phyloP scores from a whole-genome alignment of 2,888 invertebrate species.

The Listrodromus nycthemerus region DNA sequence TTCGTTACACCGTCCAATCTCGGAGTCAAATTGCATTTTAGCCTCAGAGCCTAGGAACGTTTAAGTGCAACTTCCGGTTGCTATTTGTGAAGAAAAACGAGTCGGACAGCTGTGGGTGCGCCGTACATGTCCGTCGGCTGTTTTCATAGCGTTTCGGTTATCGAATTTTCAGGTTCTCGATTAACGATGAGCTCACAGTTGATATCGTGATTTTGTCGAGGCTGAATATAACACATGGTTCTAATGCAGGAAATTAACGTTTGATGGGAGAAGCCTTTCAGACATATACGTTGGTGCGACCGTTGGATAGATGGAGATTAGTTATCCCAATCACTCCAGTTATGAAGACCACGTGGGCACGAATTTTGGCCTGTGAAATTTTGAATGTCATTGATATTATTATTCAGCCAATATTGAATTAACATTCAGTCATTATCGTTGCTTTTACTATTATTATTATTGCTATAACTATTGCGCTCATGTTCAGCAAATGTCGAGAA shows the following conservation, averaged over 20 bases:
- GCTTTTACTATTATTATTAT: too few relatives aligned
- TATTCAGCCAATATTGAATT: too few relatives aligned
- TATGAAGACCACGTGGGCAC: not conserved
- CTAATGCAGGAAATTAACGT: conserved; percentile 12
- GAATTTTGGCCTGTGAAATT: not conserved
- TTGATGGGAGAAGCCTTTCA: conserved; percentile 6
- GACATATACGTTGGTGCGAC: not conserved
- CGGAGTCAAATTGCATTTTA: not conserved
- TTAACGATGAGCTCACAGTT: not conserved
- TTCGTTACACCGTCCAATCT: too few relatives aligned
- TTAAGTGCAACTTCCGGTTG: not conserved
- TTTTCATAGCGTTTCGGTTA: conserved; percentile 1
- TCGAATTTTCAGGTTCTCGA: not conserved
- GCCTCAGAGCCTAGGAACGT: not conserved
- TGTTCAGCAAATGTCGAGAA: too few relatives aligned
- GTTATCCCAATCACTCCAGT: not conserved
- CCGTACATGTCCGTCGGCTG: not conserved
- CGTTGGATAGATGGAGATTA: not conserved
- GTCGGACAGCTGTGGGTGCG: not conserved
- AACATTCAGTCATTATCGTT: too few relatives aligned
- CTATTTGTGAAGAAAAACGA: not conserved
- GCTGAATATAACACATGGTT: conserved; percentile 9
- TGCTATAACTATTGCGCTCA: too few relatives aligned
- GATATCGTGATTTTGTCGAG: not conserved
- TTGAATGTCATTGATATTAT: not conserved